Evolutionary conservation across 2,797 vertebrate genomes (phyloP), one percentile per base, ranked within the genome.

Genomic region (Moxostoma hubbsi): DNA sequence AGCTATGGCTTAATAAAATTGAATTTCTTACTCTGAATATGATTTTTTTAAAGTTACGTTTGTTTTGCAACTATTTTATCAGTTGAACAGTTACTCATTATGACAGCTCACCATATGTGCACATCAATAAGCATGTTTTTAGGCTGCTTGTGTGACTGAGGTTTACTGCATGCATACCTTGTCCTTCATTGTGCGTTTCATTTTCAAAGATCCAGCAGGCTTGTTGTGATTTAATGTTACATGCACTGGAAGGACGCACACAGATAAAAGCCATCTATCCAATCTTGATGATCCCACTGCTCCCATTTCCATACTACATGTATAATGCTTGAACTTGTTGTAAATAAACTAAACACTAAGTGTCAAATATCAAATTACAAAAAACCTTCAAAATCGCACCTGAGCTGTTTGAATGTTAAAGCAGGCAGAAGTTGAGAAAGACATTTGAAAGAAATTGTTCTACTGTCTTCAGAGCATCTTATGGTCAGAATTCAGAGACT

Each of bases 181-280:
- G 81, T 79, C 81, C 71, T 82, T 82, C 81, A 68, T 46, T 61
- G 36, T 55, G 61, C 45, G 58, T 13, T 65, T 81, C 8, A 18
- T 65, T 55, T 71, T 49, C 50, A 55, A 63, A 78, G 58, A 58
- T 51, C 49, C 57, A 61, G 71, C 57, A 75, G 47, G 72, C 59
- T 75, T 49, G 51, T 72, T n/a, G 79, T 83, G 83, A 83, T 85
- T 88, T 88, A 88, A 84, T 81, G 82, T 83, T 85, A 86, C 76
- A 85, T 76, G 86, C 77, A 64, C 82, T 53, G 46, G 79, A 85
- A 79, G 82, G 85, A 77, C 88, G 80, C 57, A 53, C 62, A 46
- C 9, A 80, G 85, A 86, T 87, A 90, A 82, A 86, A 84, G 84
- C 79, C 74, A 16, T 83, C 78, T 83, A 83, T 86, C 83, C 81